Conservation (phyloP, 1,140 invertebrate genomes). For the Heliconius himera region DNA sequence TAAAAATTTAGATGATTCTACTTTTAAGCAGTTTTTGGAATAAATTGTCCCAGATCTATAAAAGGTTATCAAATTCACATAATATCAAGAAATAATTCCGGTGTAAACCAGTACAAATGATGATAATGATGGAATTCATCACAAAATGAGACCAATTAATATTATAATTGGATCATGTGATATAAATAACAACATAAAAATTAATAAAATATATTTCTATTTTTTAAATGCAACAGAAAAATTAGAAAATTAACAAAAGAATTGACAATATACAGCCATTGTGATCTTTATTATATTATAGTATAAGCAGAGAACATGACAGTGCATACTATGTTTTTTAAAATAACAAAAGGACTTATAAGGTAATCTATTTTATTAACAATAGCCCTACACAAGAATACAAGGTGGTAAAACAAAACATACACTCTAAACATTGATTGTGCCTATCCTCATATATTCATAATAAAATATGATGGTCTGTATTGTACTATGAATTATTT, state of each 20-base stretch:
- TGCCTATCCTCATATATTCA: neutral
- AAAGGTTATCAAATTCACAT: constrained; percentile 36
- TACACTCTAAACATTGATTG: neutral
- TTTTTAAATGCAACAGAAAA: neutral
- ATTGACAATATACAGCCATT: neutral
- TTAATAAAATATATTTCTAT: neutral
- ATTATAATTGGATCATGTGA: neutral
- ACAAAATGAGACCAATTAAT: neutral
- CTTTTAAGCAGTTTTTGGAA: constrained; percentile 30
- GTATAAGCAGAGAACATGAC: neutral
- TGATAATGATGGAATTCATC: neutral
- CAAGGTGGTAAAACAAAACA: neutral
- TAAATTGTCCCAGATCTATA: constrained; percentile 10
- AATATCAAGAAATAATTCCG: neutral
- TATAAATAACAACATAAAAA: neutral
- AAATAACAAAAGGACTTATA: neutral
- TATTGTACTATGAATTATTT: neutral
- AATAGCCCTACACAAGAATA: neutral
- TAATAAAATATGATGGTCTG: neutral
- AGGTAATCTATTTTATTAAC: neutral
- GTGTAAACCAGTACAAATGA: constrained; percentile 24
- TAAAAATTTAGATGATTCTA: constrained; percentile 24
- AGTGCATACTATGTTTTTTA: neutral
- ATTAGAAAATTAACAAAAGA: neutral
- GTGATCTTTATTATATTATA: neutral